Conservation (phyloP, 2,113 vertebrate species). For the Hirundichthys speculiger region DNA sequence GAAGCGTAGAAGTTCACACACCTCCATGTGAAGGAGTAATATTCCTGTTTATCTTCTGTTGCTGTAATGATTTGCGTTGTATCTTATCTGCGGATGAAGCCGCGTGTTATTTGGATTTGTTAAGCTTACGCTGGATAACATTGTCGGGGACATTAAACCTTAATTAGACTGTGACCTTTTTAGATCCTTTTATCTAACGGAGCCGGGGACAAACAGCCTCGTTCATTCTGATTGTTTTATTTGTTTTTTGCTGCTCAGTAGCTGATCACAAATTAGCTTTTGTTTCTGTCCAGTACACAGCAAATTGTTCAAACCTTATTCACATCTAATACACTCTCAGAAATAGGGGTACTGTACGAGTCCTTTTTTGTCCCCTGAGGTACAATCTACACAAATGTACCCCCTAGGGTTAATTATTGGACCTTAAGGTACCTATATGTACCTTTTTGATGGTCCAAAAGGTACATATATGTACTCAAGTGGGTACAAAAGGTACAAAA, state of each 20-base stretch:
- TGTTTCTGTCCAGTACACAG: constrained; percentile 21
- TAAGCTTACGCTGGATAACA: constrained; percentile 42
- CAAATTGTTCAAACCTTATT: constrained; percentile 40
- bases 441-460: too few species aligned
- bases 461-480: too few species aligned
- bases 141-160: constrained; percentile 48
- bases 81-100: constrained; percentile 57
- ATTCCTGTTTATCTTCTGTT: not conserved
- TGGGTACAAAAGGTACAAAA: too few species aligned
- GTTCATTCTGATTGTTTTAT: constrained; percentile 29
- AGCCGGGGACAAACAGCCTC: constrained; percentile 18
- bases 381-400: too few species aligned
- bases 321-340: too few species aligned
- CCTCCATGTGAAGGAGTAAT: not conserved
- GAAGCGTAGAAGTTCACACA: too few species aligned
- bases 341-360: too few species aligned
- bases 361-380: too few species aligned
- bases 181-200: constrained; percentile 46
- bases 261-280: constrained; percentile 49
- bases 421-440: too few species aligned
- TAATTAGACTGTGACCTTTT: constrained; percentile 66
- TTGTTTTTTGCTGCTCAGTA: constrained; percentile 28
- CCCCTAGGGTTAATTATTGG: too few species aligned
- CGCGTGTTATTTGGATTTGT: constrained; percentile 52
- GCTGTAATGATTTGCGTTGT: constrained; percentile 37